A percentile compares a stretch with the other conserved stretches of the same genome.
These are phyloP conservation scores for Echinops telfairi DNA, from an alignment of 2,113 vertebrate genomes.

Conservation along the genomic window DNA sequence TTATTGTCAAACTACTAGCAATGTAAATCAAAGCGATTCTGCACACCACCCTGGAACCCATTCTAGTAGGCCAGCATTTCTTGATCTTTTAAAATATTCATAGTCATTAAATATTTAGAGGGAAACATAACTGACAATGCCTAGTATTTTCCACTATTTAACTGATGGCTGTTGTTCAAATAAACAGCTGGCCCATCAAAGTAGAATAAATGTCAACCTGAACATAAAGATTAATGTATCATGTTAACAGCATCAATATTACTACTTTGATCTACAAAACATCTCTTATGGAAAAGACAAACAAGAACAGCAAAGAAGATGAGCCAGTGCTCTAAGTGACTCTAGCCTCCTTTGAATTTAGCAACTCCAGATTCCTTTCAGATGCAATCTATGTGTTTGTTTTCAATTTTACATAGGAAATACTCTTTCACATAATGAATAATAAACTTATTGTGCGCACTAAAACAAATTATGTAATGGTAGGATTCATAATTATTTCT, in stretches of 20 bases:
- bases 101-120: slow-evolving; percentile 23
- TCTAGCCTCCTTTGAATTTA: neutral
- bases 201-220: slow-evolving; percentile 32
- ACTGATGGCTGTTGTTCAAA: slow-evolving; percentile 40
- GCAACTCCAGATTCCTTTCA: neutral
- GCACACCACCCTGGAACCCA: neutral
- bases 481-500: neutral
- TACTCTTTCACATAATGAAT: neutral
- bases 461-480: neutral
- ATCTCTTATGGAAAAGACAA: neutral
- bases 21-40: slow-evolving; percentile 4
- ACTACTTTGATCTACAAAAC: neutral
- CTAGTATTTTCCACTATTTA: slow-evolving; percentile 12
- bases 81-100: slow-evolving; percentile 26
- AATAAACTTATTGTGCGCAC: neutral
- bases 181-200: neutral
- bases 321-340: neutral
- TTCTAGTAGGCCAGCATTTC: neutral
- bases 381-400: neutral
- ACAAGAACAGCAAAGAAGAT: neutral
- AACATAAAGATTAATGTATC: neutral
- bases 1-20: slow-evolving; percentile 35
- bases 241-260: neutral
- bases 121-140: neutral
- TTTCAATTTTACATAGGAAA: neutral